Conservation (phyloP, 2,113 vertebrate species). For the Aegypius monachus region DNA sequence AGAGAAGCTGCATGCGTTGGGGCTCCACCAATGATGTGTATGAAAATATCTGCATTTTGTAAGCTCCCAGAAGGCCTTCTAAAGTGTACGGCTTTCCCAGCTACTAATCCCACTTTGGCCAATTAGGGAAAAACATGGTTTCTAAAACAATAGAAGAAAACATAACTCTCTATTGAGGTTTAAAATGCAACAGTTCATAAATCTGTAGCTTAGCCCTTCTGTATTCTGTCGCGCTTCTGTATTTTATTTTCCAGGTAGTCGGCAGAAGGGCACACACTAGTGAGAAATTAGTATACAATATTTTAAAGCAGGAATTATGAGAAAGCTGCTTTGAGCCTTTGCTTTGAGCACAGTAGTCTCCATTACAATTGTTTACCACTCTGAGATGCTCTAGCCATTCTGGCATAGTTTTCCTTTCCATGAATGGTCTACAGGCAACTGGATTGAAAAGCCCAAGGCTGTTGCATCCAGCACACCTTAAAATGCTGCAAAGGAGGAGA, state of each 20-base stretch:
- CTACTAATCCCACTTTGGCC: constrained; percentile 1
- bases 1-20: neutral
- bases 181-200: constrained; percentile 10
- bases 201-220: neutral
- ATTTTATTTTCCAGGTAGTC: neutral
- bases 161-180: neutral
- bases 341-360: neutral
- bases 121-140: neutral
- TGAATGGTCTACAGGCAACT: neutral
- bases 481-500: neutral
- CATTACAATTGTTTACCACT: neutral
- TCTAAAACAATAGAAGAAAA: neutral
- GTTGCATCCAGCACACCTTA: neutral
- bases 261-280: neutral
- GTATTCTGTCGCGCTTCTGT: neutral
- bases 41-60: neutral
- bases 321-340: neutral
- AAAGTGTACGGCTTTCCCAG: neutral
- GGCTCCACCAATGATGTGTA: neutral
- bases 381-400: neutral
- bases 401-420: neutral
- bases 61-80: neutral
- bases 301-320: neutral
- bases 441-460: neutral
- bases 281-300: neutral